A percentile compares a stretch with the other conserved stretches of the same genome.
Conservation (phyloP, 2,888 invertebrate species). For the Cremastobaeus sp. region DNA sequence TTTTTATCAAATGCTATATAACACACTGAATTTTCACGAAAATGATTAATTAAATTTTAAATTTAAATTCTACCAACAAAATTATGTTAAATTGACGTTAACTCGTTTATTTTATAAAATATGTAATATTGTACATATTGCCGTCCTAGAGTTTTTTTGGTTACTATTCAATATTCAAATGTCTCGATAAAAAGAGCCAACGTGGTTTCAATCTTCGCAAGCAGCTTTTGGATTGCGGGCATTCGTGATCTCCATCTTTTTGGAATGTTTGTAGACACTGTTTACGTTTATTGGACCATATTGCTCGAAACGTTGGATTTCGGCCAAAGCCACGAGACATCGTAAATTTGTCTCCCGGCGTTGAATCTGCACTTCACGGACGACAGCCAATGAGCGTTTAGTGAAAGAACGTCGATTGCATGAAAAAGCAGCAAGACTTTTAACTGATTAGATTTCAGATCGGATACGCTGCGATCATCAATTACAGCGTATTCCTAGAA, state of each 20-base stretch:
- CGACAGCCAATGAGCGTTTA: conserved; percentile 61
- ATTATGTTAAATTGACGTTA: no score
- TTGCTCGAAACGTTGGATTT: conserved; percentile 60
- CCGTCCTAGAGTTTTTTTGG: conserved; percentile 62
- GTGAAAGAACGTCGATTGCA: conserved; percentile 30
- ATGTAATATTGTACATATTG: no score
- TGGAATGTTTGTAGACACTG: conserved; percentile 65
- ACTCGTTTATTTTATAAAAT: no score
- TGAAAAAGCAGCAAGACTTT: conserved; percentile 7
- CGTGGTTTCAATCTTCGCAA: conserved; percentile 26
- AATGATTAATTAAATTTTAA: no score
- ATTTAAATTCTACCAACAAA: no score
- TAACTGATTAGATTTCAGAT: conserved; percentile 1
- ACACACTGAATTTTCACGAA: no score
- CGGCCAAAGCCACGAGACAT: conserved; percentile 59
- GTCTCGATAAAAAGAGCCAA: conserved; percentile 63
- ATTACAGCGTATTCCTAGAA: not conserved
- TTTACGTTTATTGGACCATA: conserved; percentile 63
- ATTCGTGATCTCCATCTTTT: conserved; percentile 59
- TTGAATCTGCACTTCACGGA: conserved; percentile 52
- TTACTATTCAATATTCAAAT: conserved; percentile 63
- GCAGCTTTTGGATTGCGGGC: conserved; percentile 54
- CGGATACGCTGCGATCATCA: not conserved
- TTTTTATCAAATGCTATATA: no score
- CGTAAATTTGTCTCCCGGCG: conserved; percentile 64